Conservation (phyloP, 2,797 vertebrate species). For the Spinibarbus caldwelli region DNA sequence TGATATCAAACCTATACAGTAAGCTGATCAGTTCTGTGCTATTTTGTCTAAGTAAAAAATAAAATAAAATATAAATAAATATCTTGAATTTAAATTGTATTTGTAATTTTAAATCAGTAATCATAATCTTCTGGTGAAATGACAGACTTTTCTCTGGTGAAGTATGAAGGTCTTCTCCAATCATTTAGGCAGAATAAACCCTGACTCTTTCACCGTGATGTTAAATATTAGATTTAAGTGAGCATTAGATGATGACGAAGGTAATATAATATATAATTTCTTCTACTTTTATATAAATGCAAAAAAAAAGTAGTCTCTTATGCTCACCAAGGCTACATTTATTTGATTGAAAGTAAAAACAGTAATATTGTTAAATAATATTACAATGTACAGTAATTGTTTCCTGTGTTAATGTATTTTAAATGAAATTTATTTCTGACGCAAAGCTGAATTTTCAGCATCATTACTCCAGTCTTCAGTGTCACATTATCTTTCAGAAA, state of each 20-base stretch:
- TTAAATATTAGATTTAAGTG: not conserved
- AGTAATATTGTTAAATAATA: not conserved
- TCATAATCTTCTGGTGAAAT: too few relatives aligned
- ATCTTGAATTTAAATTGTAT: not conserved
- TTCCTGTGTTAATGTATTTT: not conserved
- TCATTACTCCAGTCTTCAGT: not conserved
- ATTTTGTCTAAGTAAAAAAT: not conserved
- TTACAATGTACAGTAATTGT: not conserved
- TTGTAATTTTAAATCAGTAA: too few relatives aligned
- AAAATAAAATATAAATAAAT: too few relatives aligned
- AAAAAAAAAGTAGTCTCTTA: not conserved
- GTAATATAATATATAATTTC: too few relatives aligned
- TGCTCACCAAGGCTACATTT: too few relatives aligned
- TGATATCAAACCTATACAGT: not conserved
- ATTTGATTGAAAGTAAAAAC: not conserved
- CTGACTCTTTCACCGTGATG: too few relatives aligned
- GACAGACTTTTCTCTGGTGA: too few relatives aligned
- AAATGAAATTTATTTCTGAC: not conserved
- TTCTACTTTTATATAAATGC: not conserved
- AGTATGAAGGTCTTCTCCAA: not conserved
- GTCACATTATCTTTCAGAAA: not conserved
- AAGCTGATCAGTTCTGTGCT: not conserved
- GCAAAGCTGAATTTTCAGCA: not conserved
- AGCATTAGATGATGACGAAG: not conserved
- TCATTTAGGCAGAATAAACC: not conserved